phyloP scores from a whole-genome alignment of 2,113 vertebrate genomes.

The Prochilodus magdalenae region DNA sequence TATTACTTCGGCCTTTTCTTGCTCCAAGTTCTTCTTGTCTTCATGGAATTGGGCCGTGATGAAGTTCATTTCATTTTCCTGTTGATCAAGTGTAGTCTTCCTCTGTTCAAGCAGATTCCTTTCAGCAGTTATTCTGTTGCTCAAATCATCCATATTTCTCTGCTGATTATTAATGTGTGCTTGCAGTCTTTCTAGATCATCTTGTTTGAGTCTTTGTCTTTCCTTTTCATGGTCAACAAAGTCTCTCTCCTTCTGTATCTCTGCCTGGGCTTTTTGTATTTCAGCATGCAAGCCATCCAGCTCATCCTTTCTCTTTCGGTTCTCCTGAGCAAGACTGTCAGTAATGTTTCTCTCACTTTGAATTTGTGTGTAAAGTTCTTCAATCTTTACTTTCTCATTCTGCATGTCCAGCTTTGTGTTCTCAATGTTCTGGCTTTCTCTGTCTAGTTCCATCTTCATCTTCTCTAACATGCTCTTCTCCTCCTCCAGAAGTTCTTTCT shows the following conservation, averaged over 20 bases:
- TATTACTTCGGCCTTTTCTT: too few species aligned
- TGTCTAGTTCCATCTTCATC: slow-evolving; percentile 10
- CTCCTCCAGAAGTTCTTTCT: slow-evolving; percentile 7
- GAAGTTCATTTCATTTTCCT: not conserved
- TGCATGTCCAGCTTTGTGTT: slow-evolving; percentile 24
- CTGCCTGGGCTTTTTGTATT: not conserved
- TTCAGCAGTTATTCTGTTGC: not conserved
- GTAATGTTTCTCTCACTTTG: too few species aligned
- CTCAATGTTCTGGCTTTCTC: not conserved
- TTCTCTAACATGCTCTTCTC: slow-evolving; percentile 49
- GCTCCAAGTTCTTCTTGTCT: not conserved
- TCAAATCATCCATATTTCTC: not conserved
- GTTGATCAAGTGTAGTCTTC: not conserved
- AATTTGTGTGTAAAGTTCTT: not conserved
- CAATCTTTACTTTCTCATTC: not conserved
- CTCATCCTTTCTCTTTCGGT: not conserved
- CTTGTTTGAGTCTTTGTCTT: not conserved
- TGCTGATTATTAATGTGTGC: not conserved
- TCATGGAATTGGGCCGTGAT: not conserved
- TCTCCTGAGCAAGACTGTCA: not conserved
- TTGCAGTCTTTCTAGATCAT: not conserved
- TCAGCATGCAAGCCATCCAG: not conserved
- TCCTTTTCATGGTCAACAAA: not conserved
- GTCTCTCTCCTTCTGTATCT: not conserved
- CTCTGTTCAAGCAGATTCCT: not conserved